A percentile compares a stretch with the other conserved stretches of the same genome.
Conservation (phyloP, 2,888 invertebrate genomes). For the Eilema griseolum region DNA sequence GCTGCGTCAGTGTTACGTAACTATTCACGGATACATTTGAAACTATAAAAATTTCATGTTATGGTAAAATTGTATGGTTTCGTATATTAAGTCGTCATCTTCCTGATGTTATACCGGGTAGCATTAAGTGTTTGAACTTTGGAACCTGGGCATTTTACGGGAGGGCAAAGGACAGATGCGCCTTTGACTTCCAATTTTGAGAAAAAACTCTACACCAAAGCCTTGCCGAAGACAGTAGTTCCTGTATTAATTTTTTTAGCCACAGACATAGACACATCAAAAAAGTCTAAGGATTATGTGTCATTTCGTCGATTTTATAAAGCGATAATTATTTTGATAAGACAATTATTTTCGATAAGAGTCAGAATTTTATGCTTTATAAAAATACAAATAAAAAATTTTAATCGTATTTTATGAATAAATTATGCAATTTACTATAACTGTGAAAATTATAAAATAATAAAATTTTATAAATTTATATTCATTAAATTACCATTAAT, state of each 20-base stretch:
- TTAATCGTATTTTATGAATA: background rate
- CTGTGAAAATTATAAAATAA: background rate
- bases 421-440: background rate
- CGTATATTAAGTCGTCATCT: conserved; percentile 6
- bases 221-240: background rate
- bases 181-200: background rate
- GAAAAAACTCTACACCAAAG: background rate
- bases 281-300: background rate
- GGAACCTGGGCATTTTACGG: background rate
- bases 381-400: background rate
- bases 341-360: background rate
- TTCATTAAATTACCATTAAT: background rate
- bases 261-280: background rate
- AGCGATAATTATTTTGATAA: background rate
- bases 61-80: background rate
- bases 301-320: background rate
- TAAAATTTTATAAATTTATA: background rate
- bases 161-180: background rate
- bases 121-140: background rate
- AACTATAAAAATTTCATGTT: conserved; percentile 23
- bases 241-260: background rate
- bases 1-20: conserved; percentile 59
- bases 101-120: background rate
- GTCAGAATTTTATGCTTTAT: background rate
- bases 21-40: conserved; percentile 25